These are phyloP conservation scores for Steinernema khuongi DNA, from an alignment of 1,140 invertebrate species.

Conservation along the genomic window DNA sequence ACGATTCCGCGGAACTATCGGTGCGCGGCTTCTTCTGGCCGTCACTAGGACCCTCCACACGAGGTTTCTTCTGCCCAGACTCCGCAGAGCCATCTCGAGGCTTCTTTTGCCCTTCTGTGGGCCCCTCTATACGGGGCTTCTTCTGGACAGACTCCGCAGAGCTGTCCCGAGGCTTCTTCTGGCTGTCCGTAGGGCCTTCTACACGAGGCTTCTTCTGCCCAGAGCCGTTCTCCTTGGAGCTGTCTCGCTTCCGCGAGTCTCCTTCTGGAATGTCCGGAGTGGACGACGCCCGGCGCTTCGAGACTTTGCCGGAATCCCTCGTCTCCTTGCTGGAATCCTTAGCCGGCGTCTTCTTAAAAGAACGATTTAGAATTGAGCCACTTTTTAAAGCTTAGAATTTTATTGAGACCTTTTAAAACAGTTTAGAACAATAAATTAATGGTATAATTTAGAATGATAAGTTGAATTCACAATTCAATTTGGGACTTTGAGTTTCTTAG, in stretches of 20 bases:
- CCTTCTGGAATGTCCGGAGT: neutral
- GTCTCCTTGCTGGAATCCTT: neutral
- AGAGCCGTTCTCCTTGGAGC: neutral
- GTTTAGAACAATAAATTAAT: too few species aligned
- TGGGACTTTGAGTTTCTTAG: too few species aligned
- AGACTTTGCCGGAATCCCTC: neutral
- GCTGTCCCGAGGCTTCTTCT: neutral
- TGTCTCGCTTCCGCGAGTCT: neutral
- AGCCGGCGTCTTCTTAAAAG: conserved; percentile 6
- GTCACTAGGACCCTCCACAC: neutral
- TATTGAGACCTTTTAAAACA: too few species aligned
- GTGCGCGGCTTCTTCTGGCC: too few species aligned
- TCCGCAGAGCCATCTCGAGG: neutral
- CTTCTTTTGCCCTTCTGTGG: neutral
- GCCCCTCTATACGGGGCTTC: neutral
- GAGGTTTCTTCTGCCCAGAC: neutral
- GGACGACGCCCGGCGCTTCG: neutral
- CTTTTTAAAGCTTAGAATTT: conserved; percentile 20
- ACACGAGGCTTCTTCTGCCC: neutral
- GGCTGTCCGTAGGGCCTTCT: neutral
- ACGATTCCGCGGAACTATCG: too few species aligned
- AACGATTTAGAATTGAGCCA: neutral
- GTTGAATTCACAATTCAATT: too few species aligned
- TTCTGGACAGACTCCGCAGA: conserved; percentile 6
- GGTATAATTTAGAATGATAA: too few species aligned